These are phyloP conservation scores for Thryonomys swinderianus DNA, from an alignment of 2,113 vertebrate species.

Conservation along the genomic window DNA sequence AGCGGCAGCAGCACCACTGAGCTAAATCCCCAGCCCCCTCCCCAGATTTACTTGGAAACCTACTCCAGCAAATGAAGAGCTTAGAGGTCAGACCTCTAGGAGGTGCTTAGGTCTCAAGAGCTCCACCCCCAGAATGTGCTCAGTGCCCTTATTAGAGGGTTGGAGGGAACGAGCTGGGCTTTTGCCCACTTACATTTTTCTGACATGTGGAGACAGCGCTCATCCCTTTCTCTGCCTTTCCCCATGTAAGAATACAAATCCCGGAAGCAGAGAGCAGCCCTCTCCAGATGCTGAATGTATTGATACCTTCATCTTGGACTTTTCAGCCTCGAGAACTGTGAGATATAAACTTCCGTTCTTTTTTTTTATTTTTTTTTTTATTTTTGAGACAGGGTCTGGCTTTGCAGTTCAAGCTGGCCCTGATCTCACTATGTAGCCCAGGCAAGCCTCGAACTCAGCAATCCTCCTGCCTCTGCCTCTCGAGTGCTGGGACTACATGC, in stretches of 20 bases:
- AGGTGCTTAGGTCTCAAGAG: neutral
- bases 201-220: neutral
- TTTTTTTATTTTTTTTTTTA: too few species aligned
- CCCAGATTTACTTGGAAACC: neutral
- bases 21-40: too few species aligned
- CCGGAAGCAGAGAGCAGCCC: neutral
- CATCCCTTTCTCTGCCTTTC: neutral
- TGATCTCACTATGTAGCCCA: too few species aligned
- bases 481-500: too few species aligned
- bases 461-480: too few species aligned
- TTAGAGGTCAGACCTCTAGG: neutral
- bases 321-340: neutral
- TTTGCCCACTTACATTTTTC: neutral
- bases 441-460: too few species aligned
- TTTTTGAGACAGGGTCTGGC: too few species aligned
- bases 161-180: neutral
- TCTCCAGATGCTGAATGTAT: neutral
- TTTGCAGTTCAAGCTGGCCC: too few species aligned
- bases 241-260: neutral
- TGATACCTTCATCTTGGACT: neutral
- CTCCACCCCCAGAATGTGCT: neutral
- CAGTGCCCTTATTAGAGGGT: neutral
- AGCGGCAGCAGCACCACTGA: too few species aligned
- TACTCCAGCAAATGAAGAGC: neutral
- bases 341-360: neutral